phyloP scores from a whole-genome alignment of 2,113 vertebrate species.

The Mesocricetus auratus region DNA sequence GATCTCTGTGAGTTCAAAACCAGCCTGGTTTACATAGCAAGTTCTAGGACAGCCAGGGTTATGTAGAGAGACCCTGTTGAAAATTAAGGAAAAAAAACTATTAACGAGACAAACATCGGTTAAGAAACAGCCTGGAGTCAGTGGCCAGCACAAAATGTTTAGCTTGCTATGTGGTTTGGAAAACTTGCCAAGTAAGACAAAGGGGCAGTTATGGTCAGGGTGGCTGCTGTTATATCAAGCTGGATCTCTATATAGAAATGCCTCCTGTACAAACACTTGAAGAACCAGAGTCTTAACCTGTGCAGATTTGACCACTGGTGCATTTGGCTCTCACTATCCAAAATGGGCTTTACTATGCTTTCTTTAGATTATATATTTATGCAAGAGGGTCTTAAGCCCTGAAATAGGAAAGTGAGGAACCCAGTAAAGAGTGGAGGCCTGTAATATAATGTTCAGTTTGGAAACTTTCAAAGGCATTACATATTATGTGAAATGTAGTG shows the following conservation, averaged over 20 bases:
- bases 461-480: not conserved
- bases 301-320: not conserved
- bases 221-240: not conserved
- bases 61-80: not conserved
- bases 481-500: not conserved
- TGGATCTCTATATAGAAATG: not conserved
- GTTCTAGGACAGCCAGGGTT: not conserved
- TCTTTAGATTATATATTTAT: not conserved
- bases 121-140: not conserved
- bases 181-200: not conserved
- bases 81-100: not conserved
- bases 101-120: not conserved
- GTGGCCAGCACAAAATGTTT: not conserved
- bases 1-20: not conserved
- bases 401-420: not conserved
- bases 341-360: not conserved
- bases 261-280: not conserved
- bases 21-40: not conserved
- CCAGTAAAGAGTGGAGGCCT: not conserved
- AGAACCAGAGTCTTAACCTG: not conserved
- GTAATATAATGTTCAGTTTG: not conserved
- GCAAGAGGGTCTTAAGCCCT: not conserved
- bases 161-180: not conserved
- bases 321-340: not conserved
- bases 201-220: not conserved